Evolutionary conservation across 2,113 vertebrate genomes (phyloP), one percentile per base, ranked within the genome.

Genomic region (Passer domesticus): DNA sequence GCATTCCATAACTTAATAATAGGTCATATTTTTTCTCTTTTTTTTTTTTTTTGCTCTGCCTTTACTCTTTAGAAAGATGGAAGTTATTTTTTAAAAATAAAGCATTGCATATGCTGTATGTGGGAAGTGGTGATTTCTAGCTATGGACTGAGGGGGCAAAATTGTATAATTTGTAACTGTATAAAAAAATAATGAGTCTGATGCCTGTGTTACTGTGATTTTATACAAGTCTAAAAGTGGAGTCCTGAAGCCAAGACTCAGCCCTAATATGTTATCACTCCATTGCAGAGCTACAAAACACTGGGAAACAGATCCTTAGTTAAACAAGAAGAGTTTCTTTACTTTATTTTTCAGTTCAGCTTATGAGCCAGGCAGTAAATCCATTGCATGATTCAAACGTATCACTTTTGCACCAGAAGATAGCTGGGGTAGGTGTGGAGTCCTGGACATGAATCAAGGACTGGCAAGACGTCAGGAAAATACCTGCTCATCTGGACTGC

Each of bases 91-190:
- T 95, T 44, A 80, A 88, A 96, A 96, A 90, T 94, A 93, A 92
- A 90, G 43, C 37, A 5, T 75, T 90, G 85, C 92, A 96, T 96
- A 96, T 96, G 93, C 68, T 14, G 14, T 52, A 88, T 95, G 94
- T 97, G 85, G 95, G 96, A 97, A 96, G 95, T 95, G 73, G 94
- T 92, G 94, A 83, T 96, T 94, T 94, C 83, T 89, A 74, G 92
- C 79, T 88, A 85, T 67, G 96, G 95, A 86, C 79, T 84, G 88
- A 96, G 79, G 64, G 92, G 90, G 85, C 56, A 95, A 96, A 93
- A 72, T 10, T 67, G 63, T 88, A 67, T 90, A 35, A 86, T 95
- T 92, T 93, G 27, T 92, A 81, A 93, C 72, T 68, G 39, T 77
- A 63, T 94, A 83, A 74, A 77, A 41, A 95, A 95, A 95, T 96